phyloP scores from a whole-genome alignment of 2,113 vertebrate genomes.

The Ornithorhynchus anatinus region DNA sequence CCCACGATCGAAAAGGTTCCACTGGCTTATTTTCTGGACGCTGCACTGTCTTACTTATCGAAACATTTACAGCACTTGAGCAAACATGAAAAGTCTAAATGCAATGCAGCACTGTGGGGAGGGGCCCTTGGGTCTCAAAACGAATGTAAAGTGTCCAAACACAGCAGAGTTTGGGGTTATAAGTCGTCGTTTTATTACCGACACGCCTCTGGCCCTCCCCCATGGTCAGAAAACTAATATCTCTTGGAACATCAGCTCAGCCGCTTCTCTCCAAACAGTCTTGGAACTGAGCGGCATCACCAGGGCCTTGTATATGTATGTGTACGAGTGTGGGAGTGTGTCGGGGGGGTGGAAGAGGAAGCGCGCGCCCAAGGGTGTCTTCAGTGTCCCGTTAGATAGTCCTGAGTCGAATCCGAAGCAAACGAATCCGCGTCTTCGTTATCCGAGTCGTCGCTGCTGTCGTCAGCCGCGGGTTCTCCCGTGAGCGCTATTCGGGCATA shows the following conservation, averaged over 20 bases:
- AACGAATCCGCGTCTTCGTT: slow-evolving; percentile 98
- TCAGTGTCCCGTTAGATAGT: slow-evolving; percentile 95
- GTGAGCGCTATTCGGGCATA: slow-evolving; percentile 96
- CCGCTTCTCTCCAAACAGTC: slow-evolving; percentile 20
- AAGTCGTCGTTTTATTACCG: slow-evolving; percentile 22
- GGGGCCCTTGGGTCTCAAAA: slow-evolving; percentile 58
- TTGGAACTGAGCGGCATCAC: slow-evolving; percentile 29
- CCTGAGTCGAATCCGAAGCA: slow-evolving; percentile 96
- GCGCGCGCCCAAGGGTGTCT: too few species aligned
- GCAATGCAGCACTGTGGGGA: slow-evolving; percentile 73
- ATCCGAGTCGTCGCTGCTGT: slow-evolving; percentile 95
- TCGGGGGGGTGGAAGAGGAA: too few species aligned
- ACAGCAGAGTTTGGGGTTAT: slow-evolving; percentile 43
- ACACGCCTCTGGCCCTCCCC: not conserved
- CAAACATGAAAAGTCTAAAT: slow-evolving; percentile 79
- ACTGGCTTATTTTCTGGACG: slow-evolving; percentile 66
- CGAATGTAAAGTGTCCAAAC: slow-evolving; percentile 52
- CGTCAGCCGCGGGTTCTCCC: slow-evolving; percentile 90
- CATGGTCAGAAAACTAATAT: slow-evolving; percentile 1
- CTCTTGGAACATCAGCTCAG: not conserved
- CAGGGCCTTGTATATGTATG: slow-evolving; percentile 30
- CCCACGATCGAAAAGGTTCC: slow-evolving; percentile 84
- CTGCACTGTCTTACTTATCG: slow-evolving; percentile 73
- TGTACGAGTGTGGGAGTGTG: not conserved
- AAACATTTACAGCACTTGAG: slow-evolving; percentile 81